Evolutionary conservation across 2,888 invertebrate genomes (phyloP), one percentile per base, ranked within the genome.

Genomic region (Cancer borealis): DNA sequence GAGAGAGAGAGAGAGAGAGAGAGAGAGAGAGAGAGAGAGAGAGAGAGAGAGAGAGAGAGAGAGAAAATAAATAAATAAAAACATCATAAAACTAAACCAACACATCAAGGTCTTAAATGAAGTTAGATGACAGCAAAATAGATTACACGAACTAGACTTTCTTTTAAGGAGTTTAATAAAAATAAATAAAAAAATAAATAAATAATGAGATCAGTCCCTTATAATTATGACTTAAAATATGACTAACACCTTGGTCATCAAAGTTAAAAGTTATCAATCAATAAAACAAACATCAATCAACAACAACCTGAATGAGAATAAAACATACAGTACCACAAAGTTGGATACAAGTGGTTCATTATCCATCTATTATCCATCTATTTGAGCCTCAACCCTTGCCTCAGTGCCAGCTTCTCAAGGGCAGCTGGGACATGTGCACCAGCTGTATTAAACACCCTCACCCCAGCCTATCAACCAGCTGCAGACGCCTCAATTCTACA

Each of bases 1-100:
- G 87, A 87, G 87, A 87, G 87, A 87, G 87, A 87, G 87, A 39
- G 88, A 88, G 88, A 88, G 88, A 88, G 88, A 88, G 88, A 88
- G 39, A 88, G 17, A 21, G 17, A 66, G n/a, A n/a, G 66, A 66
- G 17, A 66, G 66, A 66, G n/a, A 21, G 66, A n/a, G n/a, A n/a
- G 66, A 66, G n/a, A 66, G 66, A 21, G 66, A 66, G 21, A 66
- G n/a, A 66, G 66, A 66, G 21, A 66, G n/a, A 66, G 66, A 21
- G 66, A 66, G 21, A 66, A 21, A 66, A n/a, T 14, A 66, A 21
- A 66, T 12, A 54, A 17, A 54, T 12, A 54, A 17, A 54, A 3
- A n/a, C n/a, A n/a, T n/a, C n/a, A n/a, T n/a, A n/a, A n/a, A n/a
- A n/a, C n/a, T n/a, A n/a, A n/a, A 12, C 12, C 17, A 54, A 54